These are phyloP conservation scores for Sebastes hubbsi DNA, from an alignment of 2,797 vertebrate genomes.

Conservation along the genomic window DNA sequence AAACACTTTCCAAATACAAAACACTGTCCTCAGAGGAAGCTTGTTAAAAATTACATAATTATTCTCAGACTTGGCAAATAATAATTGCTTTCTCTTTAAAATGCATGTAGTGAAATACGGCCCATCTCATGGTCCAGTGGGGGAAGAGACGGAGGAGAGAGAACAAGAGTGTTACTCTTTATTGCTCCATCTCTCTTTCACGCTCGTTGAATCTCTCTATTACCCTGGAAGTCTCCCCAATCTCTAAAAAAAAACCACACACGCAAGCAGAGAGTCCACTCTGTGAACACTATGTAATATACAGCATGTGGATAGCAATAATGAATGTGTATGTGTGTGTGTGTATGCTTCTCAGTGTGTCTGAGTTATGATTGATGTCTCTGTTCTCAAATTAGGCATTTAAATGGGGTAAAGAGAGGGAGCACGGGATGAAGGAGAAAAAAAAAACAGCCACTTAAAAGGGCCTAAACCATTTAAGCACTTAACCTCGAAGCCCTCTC, in stretches of 20 bases:
- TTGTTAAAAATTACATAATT: slow-evolving; percentile 51
- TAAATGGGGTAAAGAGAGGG: slow-evolving; percentile 40
- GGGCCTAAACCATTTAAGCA: slow-evolving; percentile 63
- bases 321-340: slow-evolving; percentile 5
- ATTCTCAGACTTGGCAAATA: slow-evolving; percentile 36
- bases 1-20: slow-evolving; percentile 30
- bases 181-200: slow-evolving; percentile 73
- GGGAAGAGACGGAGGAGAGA: slow-evolving; percentile 45
- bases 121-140: slow-evolving; percentile 52
- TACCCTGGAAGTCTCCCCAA: slow-evolving; percentile 54
- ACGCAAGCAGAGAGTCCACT: slow-evolving; percentile 35
- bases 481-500: slow-evolving; percentile 58
- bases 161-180: slow-evolving; percentile 51
- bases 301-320: slow-evolving; percentile 27
- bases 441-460: slow-evolving; percentile 57
- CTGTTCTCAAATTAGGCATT: slow-evolving; percentile 48
- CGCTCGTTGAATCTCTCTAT: slow-evolving; percentile 58
- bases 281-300: slow-evolving; percentile 5
- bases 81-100: slow-evolving; percentile 44
- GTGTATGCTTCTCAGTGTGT: neutral
- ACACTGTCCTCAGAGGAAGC: slow-evolving; percentile 10
- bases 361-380: slow-evolving; percentile 60
- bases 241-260: slow-evolving; percentile 25
- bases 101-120: slow-evolving; percentile 34
- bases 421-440: slow-evolving; percentile 22